These are phyloP conservation scores for Empis stercorea DNA, from an alignment of 2,888 invertebrate species.

Conservation along the genomic window DNA sequence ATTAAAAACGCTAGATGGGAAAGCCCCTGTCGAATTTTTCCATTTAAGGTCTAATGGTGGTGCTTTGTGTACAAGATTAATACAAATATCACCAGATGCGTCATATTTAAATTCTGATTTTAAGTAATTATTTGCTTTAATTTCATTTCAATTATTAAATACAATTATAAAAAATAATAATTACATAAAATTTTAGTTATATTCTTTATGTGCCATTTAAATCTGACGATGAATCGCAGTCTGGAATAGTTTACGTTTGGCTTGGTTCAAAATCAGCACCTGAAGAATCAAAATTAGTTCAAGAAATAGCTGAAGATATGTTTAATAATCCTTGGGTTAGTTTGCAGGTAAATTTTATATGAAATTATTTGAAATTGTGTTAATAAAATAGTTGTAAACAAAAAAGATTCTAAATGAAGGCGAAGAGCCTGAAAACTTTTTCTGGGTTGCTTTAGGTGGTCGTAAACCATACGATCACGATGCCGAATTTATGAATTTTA, in stretches of 20 bases:
- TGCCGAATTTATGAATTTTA: constrained; percentile 84
- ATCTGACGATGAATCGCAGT: constrained; percentile 59
- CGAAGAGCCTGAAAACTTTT: constrained; percentile 95
- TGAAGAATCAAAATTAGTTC: constrained; percentile 73
- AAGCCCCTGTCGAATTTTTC: constrained; percentile 71
- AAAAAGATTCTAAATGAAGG: constrained; percentile 73
- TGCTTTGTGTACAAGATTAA: constrained; percentile 78
- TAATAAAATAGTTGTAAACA: neutral
- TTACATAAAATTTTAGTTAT: constrained; percentile 46
- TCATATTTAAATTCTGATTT: constrained; percentile 82
- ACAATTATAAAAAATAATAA: neutral
- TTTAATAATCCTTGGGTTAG: constrained; percentile 73
- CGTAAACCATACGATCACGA: constrained; percentile 78
- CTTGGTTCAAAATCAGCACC: constrained; percentile 73
- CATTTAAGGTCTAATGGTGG: constrained; percentile 94
- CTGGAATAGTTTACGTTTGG: constrained; percentile 94
- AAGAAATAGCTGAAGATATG: constrained; percentile 88
- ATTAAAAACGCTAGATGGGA: constrained; percentile 29
- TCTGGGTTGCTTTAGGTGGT: constrained; percentile 93
- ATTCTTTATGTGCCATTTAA: constrained; percentile 88
- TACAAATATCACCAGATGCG: constrained; percentile 82
- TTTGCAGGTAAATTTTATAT: constrained; percentile 46
- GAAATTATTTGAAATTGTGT: too few species aligned
- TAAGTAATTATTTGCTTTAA: too few species aligned
- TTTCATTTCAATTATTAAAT: constrained; percentile 10